A percentile compares a stretch with the other conserved stretches of the same genome.
These are phyloP conservation scores for Caerostris darwini DNA, from an alignment of 1,140 invertebrate species.

Conservation along the genomic window DNA sequence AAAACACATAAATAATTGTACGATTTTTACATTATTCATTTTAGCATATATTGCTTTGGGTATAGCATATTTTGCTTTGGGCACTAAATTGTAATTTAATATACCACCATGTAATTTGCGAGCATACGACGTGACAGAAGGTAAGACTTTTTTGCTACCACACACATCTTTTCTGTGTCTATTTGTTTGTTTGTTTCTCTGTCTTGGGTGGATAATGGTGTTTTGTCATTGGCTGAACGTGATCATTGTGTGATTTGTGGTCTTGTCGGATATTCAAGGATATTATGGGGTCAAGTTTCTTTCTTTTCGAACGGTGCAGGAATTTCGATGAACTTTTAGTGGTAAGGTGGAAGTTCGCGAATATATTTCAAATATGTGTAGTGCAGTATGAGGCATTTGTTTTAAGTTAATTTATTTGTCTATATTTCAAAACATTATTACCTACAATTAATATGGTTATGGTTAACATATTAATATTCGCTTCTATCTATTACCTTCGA, in stretches of 20 bases:
- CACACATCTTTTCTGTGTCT: background rate
- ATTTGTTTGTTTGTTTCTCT: background rate
- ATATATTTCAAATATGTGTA: too few species aligned
- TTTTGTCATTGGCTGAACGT: constrained; percentile 19
- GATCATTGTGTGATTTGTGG: constrained; percentile 24
- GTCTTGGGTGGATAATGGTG: constrained; percentile 9
- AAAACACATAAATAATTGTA: background rate
- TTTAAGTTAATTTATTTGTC: too few species aligned
- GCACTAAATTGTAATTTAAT: background rate
- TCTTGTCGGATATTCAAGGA: background rate
- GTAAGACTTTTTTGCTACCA: background rate
- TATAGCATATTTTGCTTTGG: background rate
- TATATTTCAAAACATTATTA: too few species aligned
- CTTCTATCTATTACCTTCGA: too few species aligned
- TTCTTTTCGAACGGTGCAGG: background rate
- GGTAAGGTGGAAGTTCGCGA: background rate
- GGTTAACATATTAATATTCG: too few species aligned
- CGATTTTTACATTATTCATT: background rate
- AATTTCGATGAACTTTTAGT: background rate
- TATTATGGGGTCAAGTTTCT: constrained; percentile 16
- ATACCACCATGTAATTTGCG: constrained; percentile 10
- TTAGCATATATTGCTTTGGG: background rate
- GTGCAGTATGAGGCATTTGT: too few species aligned
- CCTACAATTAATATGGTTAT: too few species aligned
- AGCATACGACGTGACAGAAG: background rate